Percentiles rank a stretch among this genome's conserved stretches.
Evolutionary conservation across 1,140 invertebrate species (phyloP).

Genomic region (Drosophila ananassae): DNA sequence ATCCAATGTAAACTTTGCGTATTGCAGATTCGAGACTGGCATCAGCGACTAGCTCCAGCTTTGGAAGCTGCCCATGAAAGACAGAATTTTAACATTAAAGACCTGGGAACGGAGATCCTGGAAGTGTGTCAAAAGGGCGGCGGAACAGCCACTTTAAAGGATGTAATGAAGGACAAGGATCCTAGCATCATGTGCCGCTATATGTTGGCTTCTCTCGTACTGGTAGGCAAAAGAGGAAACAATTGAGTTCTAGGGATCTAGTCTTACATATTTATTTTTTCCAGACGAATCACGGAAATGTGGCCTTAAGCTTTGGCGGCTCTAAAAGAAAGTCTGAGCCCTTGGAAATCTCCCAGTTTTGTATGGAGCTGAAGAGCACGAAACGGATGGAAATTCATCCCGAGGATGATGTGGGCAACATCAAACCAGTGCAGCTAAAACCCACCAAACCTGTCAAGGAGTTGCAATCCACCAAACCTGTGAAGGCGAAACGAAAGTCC

Average conservation of each 20-base stretch:
- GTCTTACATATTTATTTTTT: neutral
- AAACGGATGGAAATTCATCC: constrained; percentile 49
- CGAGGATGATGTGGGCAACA: constrained; percentile 66
- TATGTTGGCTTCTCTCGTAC: constrained; percentile 66
- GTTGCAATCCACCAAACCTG: neutral
- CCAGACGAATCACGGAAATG: constrained; percentile 50
- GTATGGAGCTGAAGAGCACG: constrained; percentile 47
- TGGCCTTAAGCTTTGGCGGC: constrained; percentile 15
- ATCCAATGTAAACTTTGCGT: constrained; percentile 1
- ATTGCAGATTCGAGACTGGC: constrained; percentile 72
- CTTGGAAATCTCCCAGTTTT: constrained; percentile 37
- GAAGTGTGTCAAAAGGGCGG: constrained; percentile 43
- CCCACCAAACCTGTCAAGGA: neutral
- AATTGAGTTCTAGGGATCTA: neutral
- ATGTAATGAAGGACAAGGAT: constrained; percentile 66
- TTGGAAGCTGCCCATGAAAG: constrained; percentile 68
- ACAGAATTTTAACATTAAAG: constrained; percentile 74
- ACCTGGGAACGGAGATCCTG: constrained; percentile 70
- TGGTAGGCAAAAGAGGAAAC: constrained; percentile 42
- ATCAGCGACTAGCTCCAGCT: constrained; percentile 61
- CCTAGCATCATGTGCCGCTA: constrained; percentile 62
- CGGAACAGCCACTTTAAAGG: constrained; percentile 45
- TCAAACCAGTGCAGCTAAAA: constrained; percentile 2
- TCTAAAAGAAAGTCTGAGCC: constrained; percentile 13
- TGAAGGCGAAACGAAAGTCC: constrained; percentile 8